Conservation (phyloP, 2,113 vertebrate genomes). For the Anolis sagrei region DNA sequence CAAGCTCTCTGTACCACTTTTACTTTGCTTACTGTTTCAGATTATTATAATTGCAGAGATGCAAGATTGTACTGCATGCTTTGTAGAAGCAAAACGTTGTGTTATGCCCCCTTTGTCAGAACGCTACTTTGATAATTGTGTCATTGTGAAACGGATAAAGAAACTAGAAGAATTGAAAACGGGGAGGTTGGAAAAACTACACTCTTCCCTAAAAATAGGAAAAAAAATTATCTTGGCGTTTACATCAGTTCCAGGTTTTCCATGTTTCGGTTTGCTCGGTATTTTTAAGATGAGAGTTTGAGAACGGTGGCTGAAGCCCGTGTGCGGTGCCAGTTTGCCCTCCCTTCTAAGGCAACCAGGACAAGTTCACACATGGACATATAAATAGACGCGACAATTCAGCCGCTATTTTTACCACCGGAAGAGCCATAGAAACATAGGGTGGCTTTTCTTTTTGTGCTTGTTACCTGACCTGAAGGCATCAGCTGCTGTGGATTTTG, state of each 20-base stretch:
- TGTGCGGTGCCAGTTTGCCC: background rate
- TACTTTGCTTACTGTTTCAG: background rate
- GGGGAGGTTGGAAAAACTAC: background rate
- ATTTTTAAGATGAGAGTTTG: background rate
- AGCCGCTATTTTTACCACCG: constrained; percentile 58
- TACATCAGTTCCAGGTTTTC: background rate
- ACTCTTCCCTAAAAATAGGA: background rate
- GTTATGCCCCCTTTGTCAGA: background rate
- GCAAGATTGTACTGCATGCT: background rate
- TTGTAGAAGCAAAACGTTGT: background rate
- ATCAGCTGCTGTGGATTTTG: constrained; percentile 63
- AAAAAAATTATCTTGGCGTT: background rate
- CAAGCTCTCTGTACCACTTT: no score
- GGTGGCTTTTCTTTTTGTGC: constrained; percentile 43
- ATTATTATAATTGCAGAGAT: background rate
- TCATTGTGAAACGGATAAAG: background rate
- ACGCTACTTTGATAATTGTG: background rate
- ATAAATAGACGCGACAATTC: constrained; percentile 56
- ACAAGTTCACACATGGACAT: constrained; percentile 65
- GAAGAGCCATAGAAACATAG: constrained; percentile 51
- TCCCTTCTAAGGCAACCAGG: constrained; percentile 52
- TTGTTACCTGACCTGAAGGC: constrained; percentile 62
- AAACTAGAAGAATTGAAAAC: background rate
- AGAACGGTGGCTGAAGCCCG: background rate
- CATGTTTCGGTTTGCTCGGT: background rate